Percentiles rank a stretch among this genome's conserved stretches.
Evolutionary conservation across 2,888 invertebrate species (phyloP).

Genomic region (Stenodera caucasica): DNA sequence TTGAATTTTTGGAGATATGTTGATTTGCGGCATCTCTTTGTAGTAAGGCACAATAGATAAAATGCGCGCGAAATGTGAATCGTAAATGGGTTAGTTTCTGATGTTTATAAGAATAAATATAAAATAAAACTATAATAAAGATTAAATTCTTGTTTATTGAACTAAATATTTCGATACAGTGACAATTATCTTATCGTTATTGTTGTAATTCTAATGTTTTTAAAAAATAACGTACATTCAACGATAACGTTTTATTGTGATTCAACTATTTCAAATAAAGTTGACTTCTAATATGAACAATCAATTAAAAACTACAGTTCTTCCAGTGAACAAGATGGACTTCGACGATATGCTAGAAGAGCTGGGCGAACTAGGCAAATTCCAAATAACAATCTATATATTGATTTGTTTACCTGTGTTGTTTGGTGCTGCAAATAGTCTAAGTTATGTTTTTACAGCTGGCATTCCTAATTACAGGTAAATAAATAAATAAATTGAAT

Average conservation of each 20-base stretch:
- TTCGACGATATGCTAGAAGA: constrained; percentile 64
- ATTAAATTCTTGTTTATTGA: neutral
- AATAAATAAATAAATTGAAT: too few species aligned
- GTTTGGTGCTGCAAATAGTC: constrained; percentile 64
- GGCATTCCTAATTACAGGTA: constrained; percentile 64
- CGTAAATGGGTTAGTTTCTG: too few species aligned
- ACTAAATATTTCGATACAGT: too few species aligned
- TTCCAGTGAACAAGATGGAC: constrained; percentile 59
- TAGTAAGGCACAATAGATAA: too few species aligned
- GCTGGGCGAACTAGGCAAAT: constrained; percentile 63
- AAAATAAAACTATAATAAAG: neutral
- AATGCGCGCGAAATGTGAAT: too few species aligned
- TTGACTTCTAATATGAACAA: too few species aligned
- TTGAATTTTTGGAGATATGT: too few species aligned
- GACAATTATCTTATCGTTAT: neutral
- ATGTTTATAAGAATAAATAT: too few species aligned
- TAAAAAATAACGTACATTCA: too few species aligned
- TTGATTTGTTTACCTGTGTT: constrained; percentile 63
- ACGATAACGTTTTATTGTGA: too few species aligned
- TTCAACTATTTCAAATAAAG: too few species aligned
- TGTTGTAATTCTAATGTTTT: neutral
- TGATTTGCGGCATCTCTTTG: too few species aligned
- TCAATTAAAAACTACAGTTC: neutral
- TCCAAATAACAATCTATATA: constrained; percentile 61
- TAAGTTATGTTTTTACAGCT: constrained; percentile 65